Percentiles rank a stretch among this genome's conserved stretches.
phyloP scores from a whole-genome alignment of 2,888 invertebrate species.

The Lymantria dispar region DNA sequence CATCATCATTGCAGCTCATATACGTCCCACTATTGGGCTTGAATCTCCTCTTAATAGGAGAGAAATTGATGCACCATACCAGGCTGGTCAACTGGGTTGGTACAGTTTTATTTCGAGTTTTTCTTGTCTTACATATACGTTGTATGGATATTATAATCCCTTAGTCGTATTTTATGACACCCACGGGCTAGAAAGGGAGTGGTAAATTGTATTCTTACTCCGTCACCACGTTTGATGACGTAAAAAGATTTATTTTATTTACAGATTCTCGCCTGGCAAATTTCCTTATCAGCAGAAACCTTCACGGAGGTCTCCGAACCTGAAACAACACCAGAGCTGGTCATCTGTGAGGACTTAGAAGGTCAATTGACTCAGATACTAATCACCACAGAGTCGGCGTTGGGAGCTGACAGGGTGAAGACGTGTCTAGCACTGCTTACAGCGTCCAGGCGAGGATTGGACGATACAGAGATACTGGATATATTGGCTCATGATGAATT shows the following conservation, averaged over 20 bases:
- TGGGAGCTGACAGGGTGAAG: constrained; percentile 85
- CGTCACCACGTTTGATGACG: no score
- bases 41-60: no score
- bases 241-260: constrained; percentile 1
- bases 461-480: constrained; percentile 91
- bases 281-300: constrained; percentile 74
- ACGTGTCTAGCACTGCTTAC: constrained; percentile 87
- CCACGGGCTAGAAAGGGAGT: no score
- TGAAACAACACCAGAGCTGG: constrained; percentile 62
- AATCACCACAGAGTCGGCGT: constrained; percentile 85
- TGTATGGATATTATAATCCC: no score
- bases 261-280: constrained; percentile 79
- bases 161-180: no score
- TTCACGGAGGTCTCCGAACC: constrained; percentile 69
- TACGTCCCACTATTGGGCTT: no score
- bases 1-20: no score
- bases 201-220: no score
- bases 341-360: constrained; percentile 69
- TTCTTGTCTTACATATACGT: no score
- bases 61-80: no score
- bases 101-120: no score
- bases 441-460: constrained; percentile 89
- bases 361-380: constrained; percentile 86
- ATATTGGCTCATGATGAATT: constrained; percentile 84
- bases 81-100: no score